phyloP scores from a whole-genome alignment of 2,888 invertebrate genomes.

The Drosophila kanekoi region DNA sequence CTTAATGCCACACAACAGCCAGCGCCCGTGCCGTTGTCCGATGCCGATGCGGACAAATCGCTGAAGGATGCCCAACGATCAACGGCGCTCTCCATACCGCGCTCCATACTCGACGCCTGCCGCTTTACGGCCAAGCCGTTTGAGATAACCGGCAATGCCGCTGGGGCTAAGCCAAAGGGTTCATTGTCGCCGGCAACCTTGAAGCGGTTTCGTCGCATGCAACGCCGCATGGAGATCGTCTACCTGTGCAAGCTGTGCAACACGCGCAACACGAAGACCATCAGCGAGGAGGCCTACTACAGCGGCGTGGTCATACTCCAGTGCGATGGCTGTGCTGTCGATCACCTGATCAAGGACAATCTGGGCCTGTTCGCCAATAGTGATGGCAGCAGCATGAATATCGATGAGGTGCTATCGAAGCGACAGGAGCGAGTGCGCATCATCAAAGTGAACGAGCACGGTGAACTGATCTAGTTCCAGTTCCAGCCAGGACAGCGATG shows the following conservation, averaged over 20 bases:
- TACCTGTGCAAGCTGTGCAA: slow-evolving; percentile 83
- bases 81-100: slow-evolving; percentile 73
- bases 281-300: slow-evolving; percentile 82
- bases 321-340: slow-evolving; percentile 83
- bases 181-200: slow-evolving; percentile 78
- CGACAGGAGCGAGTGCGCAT: slow-evolving; percentile 76
- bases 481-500: slow-evolving; percentile 63
- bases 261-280: slow-evolving; percentile 81
- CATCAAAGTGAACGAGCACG: slow-evolving; percentile 82
- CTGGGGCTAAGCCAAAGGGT: slow-evolving; percentile 45
- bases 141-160: slow-evolving; percentile 25
- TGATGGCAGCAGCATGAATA: slow-evolving; percentile 66
- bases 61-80: slow-evolving; percentile 49
- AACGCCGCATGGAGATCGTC: slow-evolving; percentile 81
- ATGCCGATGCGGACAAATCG: slow-evolving; percentile 45
- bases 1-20: slow-evolving; percentile 76
- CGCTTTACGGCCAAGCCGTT: slow-evolving; percentile 74
- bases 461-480: slow-evolving; percentile 77
- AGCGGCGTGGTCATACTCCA: slow-evolving; percentile 83
- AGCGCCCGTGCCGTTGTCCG: slow-evolving; percentile 45
- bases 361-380: slow-evolving; percentile 81
- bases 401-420: slow-evolving; percentile 81
- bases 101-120: slow-evolving; percentile 78
- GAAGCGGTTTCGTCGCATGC: slow-evolving; percentile 76
- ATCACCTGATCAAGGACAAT: slow-evolving; percentile 83